Evolutionary conservation across 2,797 vertebrate genomes (phyloP).

Genomic region (Phaenicophaeus curvirostris): DNA sequence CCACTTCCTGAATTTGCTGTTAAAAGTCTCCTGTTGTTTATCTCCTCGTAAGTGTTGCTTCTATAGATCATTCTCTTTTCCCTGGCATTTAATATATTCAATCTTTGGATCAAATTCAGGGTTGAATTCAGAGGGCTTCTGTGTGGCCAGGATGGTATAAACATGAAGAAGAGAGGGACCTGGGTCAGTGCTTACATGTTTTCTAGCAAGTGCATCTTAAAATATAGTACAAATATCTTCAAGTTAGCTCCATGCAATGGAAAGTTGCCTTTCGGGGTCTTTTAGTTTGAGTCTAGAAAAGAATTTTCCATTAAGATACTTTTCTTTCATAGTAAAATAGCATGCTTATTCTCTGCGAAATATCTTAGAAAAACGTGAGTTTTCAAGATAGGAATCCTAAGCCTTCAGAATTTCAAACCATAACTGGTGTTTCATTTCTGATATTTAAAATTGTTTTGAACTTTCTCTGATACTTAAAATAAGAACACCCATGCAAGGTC

Average conservation of each 20-base stretch:
- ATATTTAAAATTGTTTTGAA: neutral
- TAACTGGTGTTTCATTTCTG: neutral
- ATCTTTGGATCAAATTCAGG: neutral
- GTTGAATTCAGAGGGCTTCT: neutral
- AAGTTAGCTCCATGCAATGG: neutral
- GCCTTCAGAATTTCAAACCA: neutral
- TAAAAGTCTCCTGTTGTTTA: slow-evolving; percentile 33
- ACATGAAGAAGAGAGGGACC: neutral
- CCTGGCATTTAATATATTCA: neutral
- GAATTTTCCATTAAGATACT: neutral
- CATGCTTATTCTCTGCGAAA: neutral
- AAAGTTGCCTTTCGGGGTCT: neutral
- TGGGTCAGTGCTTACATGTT: neutral
- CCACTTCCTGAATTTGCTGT: slow-evolving; percentile 19
- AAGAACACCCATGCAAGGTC: neutral
- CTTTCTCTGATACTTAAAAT: neutral
- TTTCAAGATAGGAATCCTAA: neutral
- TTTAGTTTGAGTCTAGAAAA: neutral
- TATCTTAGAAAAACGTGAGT: neutral
- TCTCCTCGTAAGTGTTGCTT: neutral
- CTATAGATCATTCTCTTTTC: neutral
- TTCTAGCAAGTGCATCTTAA: neutral
- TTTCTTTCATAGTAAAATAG: neutral
- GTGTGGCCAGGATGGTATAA: neutral
- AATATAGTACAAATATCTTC: neutral